A percentile compares a stretch with the other conserved stretches of the same genome.
These are phyloP conservation scores for Lophotriccus pileatus DNA, from an alignment of 2,797 vertebrate genomes.

Conservation along the genomic window DNA sequence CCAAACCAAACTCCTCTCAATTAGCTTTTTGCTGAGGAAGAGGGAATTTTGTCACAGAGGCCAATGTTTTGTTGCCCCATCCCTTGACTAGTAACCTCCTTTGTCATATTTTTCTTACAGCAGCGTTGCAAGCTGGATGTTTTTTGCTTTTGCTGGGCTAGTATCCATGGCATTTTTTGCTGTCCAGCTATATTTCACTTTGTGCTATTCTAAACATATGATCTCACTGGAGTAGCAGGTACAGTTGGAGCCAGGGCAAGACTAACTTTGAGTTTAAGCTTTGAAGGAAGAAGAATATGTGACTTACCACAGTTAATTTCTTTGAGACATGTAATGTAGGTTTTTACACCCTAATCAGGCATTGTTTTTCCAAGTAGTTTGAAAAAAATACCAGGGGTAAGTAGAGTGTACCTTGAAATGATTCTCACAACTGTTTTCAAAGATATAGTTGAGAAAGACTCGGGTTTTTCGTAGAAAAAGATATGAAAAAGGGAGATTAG, in stretches of 20 bases:
- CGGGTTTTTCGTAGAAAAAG: neutral
- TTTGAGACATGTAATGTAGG: neutral
- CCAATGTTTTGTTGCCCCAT: neutral
- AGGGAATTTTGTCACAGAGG: neutral
- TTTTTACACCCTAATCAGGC: neutral
- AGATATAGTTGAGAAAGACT: neutral
- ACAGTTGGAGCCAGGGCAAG: neutral
- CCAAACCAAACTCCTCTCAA: neutral
- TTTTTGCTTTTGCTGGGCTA: neutral
- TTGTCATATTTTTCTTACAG: neutral
- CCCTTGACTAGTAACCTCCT: neutral
- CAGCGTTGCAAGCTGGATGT: neutral
- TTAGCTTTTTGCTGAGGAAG: neutral
- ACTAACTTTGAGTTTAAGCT: neutral
- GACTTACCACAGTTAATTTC: neutral
- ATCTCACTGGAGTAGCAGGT: constrained; percentile 41
- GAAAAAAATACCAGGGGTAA: neutral
- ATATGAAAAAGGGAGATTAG: neutral
- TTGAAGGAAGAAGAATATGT: neutral
- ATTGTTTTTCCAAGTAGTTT: neutral
- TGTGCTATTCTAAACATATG: constrained; percentile 5
- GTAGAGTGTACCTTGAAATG: neutral
- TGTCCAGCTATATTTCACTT: neutral
- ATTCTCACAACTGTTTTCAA: neutral
- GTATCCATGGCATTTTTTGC: neutral